Base-by-base conservation (phyloP, 1,140 invertebrate genomes). In the Bombus vancouverensis region DNA sequence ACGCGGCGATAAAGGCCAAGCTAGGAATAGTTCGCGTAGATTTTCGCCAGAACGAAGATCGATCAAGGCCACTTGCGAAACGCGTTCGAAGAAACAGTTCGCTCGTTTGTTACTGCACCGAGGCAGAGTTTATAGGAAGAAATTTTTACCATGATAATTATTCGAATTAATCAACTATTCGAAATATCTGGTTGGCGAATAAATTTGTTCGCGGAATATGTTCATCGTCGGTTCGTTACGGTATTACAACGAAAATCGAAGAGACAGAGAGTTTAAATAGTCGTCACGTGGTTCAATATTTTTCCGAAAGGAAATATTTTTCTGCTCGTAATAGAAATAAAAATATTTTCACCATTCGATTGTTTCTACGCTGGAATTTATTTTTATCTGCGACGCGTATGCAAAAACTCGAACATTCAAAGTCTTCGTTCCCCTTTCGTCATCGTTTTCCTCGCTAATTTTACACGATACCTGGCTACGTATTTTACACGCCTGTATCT, bases 1-100 rank as follows among this genome's bases (percentile, higher is more conserved):
- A 32, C 53, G 47, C 34, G 57, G 85, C 39, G 75, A 87, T 87
- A 81, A 88, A 59, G 32, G 12, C 44, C 18, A 34, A 0, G 3
- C 25, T 22, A 39, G 13, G 8, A 76, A 78, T 62, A 66, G 47
- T 3, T 22, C 5, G 66, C 8, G 22, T 42, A 34, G 73, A 66
- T 83, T 68, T 82, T n/a, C 68, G 4, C 25, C 34, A 25, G 34
- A 22, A 68, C 65, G 32, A 32, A 37, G 39, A 68, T 68, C 28
- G 42, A 68, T 37, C 77, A 68, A 47, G 28, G 34, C n/a, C 32
- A 34, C 62, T 47, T 18, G 28, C 25, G 32, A 15, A 12, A 6
- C 13, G 5, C 47, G 18, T 28, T 9, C 12, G 15, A 22, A 28
- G n/a, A 32, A 12, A 18, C 10, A 2, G 13, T 32, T 73, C 28